Evolutionary conservation across 2,113 vertebrate species (phyloP), one percentile per base, ranked within the genome.

Genomic region (Nothoprocta perdicaria): DNA sequence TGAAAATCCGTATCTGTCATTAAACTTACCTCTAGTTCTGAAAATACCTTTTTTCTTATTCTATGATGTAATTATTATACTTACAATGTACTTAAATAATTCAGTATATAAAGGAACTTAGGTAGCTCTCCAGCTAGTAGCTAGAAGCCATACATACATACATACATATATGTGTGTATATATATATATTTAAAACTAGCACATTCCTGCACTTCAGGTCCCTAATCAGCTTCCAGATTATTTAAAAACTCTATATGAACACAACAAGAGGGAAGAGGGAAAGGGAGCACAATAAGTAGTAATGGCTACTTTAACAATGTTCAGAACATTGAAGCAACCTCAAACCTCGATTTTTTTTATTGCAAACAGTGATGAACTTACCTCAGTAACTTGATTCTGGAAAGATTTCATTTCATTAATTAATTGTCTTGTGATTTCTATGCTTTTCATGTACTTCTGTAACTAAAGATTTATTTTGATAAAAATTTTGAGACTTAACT

Each of bases 391-490:
- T 33, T 77, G 74, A 43, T 91, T 71, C 67, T 95, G 92, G 91
- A 91, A 82, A 73, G 81, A 23, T 71, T 90, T 96, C 27, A 88
- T 92, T 75, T 80, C 74, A 77, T 93, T 81, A 69, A 94, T 92
- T 83, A 96, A 68, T n/a, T 91, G 27, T 86, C 80, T 92, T 29
- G 96, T 80, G 35, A 69, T 82, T 72, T 86, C 43, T 48, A 95
- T 77, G 62, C 65, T 95, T 57, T 92, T 87, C 80, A 74, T 96
- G 72, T 96, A 93, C 58, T 95, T 95, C 72, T 90, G 55, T 68
- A 96, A 75, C 87, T 96, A 88, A 77, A 73, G 6, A 23, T 68
- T 80, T n/a, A 58, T 26, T 24, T 48, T 63, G 66, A 84, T 58
- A 61, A 83, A 55, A 16, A 35, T 35, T 62, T 35, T 6, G 16